Evolutionary conservation across 1,140 invertebrate genomes (phyloP).

Genomic region (Atta cephalotes): DNA sequence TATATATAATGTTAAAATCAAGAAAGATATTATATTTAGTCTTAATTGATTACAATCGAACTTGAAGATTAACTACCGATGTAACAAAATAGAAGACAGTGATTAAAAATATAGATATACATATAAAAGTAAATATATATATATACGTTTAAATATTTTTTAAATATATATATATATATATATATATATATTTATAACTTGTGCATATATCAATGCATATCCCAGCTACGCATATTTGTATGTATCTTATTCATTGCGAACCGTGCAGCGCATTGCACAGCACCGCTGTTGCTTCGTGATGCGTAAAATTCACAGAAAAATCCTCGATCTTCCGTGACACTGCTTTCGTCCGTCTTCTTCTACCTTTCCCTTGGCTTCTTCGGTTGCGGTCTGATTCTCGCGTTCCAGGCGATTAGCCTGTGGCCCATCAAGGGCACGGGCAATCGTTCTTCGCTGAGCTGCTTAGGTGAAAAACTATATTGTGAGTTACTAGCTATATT

Average conservation of each 20-base stretch:
- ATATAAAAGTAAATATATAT: too few relatives aligned
- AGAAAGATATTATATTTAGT: neutral
- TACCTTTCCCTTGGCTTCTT: slow-evolving; percentile 30
- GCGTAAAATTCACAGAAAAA: slow-evolving; percentile 58
- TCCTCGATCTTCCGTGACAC: slow-evolving; percentile 52
- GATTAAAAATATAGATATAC: neutral
- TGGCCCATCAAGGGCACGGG: slow-evolving; percentile 44
- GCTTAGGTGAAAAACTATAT: slow-evolving; percentile 30
- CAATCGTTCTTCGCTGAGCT: neutral
- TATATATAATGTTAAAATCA: neutral
- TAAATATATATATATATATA: too few relatives aligned
- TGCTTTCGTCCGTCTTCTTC: slow-evolving; percentile 27
- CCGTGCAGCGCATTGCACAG: neutral
- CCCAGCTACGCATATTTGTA: slow-evolving; percentile 8
- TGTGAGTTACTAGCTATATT: neutral
- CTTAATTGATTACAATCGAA: neutral
- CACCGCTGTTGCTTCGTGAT: slow-evolving; percentile 22
- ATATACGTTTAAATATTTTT: too few relatives aligned
- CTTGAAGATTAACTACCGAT: neutral
- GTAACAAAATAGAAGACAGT: neutral
- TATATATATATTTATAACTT: neutral
- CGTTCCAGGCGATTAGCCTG: slow-evolving; percentile 68
- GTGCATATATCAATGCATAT: neutral
- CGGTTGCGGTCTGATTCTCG: slow-evolving; percentile 48
- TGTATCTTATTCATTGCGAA: slow-evolving; percentile 50